Evolutionary conservation across 2,797 vertebrate species (phyloP), one percentile per base, ranked within the genome.

Genomic region (Botia almorhae): DNA sequence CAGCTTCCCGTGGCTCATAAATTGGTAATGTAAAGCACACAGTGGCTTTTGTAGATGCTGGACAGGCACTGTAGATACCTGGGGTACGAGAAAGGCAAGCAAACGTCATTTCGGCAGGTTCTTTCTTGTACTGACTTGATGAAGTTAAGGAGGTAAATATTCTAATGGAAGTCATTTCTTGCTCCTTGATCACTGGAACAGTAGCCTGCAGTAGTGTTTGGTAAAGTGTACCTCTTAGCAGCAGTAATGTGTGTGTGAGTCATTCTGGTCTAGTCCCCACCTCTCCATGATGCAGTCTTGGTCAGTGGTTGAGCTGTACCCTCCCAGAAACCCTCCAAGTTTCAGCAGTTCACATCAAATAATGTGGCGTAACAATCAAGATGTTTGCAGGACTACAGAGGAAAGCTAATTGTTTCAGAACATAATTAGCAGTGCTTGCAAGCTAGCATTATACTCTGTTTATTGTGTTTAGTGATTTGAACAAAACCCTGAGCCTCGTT

Each of bases 21-120:
- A 85, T 83, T 83, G 78, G 70, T 81, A 69, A 75, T 78, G 74
- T 74, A 85, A 72, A 70, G 79, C 71, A 39, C 71, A 69, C 53
- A n/a, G 36, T 73, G 63, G n/a, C 69, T 74, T 68, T 56, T 5
- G 64, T 73, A 71, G 65, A 76, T 51, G 29, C 33, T 69, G 50
- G 70, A 51, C 29, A 74, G 73, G 19, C 61, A 58, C 64, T 36
- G 58, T 70, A 21, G 61, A 73, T 78, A 63, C 46, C n/a, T 39
- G 71, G 29, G 65, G 67, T 46, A 53, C 2, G n/a, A 33, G 70
- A 58, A 61, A 67, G 75, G 39, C 36, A 53, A 58, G 51, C 10
- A 60, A 53, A 36, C 48, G 48, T 48, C 56, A 56, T 73, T 80
- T 65, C 19, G 53, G 14, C 36, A 70, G 53, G 10, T n/a, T 12